A percentile compares a stretch with the other conserved stretches of the same genome.
Evolutionary conservation across 1,140 invertebrate genomes (phyloP).

Genomic region (Rhynchophorus ferrugineus): DNA sequence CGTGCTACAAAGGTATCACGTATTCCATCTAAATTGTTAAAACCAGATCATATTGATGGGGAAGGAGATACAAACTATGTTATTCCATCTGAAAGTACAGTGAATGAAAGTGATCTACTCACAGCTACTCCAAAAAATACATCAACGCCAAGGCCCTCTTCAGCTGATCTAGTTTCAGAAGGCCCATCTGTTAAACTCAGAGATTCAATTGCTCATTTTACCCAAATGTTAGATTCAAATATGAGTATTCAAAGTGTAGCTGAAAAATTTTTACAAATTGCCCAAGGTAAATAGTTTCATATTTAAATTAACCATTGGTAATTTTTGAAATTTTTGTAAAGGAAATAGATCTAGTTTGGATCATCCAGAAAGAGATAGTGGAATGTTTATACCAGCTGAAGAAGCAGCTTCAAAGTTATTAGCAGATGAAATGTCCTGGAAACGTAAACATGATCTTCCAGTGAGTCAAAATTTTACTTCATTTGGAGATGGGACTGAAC

Average conservation of each 20-base stretch:
- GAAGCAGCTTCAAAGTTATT: conserved; percentile 23
- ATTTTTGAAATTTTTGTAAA: conserved; percentile 1
- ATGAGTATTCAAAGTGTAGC: conserved; percentile 22
- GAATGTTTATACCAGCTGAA: conserved; percentile 28
- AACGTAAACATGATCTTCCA: conserved; percentile 29
- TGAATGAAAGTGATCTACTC: conserved; percentile 31
- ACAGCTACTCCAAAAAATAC: conserved; percentile 21
- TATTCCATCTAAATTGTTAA: conserved; percentile 25
- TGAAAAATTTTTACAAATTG: conserved; percentile 20
- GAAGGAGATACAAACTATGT: conserved; percentile 1
- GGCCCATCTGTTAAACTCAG: neutral
- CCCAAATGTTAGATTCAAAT: conserved; percentile 20
- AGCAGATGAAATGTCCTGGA: conserved; percentile 32
- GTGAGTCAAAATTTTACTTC: conserved; percentile 1
- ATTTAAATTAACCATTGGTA: neutral
- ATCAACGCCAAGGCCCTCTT: conserved; percentile 25
- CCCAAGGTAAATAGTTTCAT: conserved; percentile 4
- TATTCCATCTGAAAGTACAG: conserved; percentile 25
- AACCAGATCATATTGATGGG: conserved; percentile 8
- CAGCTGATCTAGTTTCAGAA: neutral
- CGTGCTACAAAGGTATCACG: conserved; percentile 20
- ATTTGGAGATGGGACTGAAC: conserved; percentile 9
- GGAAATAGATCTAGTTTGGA: conserved; percentile 9
- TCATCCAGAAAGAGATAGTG: conserved; percentile 14
- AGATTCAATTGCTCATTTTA: conserved; percentile 19